A percentile compares a stretch with the other conserved stretches of the same genome.
Conservation (phyloP, 2,113 vertebrate species). For the Centrocercus urophasianus region DNA sequence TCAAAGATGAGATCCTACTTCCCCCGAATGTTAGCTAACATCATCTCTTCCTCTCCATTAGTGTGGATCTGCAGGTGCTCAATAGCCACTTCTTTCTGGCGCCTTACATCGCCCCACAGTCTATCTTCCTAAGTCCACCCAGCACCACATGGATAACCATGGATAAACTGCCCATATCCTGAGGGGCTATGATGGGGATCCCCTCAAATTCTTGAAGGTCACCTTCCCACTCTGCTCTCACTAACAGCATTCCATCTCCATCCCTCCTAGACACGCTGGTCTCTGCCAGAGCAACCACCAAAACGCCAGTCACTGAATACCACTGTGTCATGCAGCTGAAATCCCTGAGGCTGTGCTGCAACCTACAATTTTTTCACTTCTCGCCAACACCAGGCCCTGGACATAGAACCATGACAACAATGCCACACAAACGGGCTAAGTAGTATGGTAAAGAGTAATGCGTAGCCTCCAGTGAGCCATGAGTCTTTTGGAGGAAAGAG, state of each 20-base stretch:
- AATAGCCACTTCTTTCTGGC: not conserved
- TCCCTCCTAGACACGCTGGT: not conserved
- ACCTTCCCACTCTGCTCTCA: rapidly evolving
- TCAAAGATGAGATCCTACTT: not conserved
- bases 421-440: not conserved
- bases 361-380: not conserved
- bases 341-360: not conserved
- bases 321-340: not conserved
- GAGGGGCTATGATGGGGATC: not conserved
- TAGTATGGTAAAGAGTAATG: too few relatives aligned
- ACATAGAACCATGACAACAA: too few relatives aligned
- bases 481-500: not conserved
- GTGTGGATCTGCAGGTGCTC: not conserved
- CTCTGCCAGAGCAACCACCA: not conserved
- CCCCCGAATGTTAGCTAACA: rapidly evolving
- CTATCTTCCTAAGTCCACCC: not conserved
- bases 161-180: not conserved
- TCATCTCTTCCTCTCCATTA: rapidly evolving
- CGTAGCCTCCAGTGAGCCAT: not conserved
- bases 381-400: not conserved
- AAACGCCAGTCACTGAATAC: not conserved
- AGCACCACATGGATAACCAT: not conserved
- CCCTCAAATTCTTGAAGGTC: not conserved
- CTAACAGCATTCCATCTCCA: not conserved
- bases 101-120: not conserved